Conservation (phyloP, 2,113 vertebrate genomes). For the Catharus bicknelli region DNA sequence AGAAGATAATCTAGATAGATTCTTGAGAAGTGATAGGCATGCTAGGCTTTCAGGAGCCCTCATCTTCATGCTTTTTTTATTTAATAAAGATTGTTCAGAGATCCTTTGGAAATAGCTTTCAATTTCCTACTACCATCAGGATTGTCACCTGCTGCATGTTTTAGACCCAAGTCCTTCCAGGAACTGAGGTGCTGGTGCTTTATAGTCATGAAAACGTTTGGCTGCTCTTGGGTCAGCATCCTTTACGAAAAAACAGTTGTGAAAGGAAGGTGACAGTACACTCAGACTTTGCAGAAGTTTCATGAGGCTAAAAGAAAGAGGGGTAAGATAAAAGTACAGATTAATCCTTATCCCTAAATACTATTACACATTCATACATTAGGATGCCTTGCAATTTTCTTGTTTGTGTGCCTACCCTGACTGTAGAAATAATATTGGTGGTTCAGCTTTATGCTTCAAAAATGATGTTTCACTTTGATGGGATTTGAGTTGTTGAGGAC, state of each 20-base stretch:
- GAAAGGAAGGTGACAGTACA: not conserved
- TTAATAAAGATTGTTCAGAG: not conserved
- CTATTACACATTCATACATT: rapidly evolving
- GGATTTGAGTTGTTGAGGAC: not conserved
- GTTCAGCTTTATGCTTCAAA: not conserved
- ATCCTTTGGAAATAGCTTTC: not conserved
- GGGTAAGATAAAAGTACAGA: not conserved
- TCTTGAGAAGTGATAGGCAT: not conserved
- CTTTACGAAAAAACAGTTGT: not conserved
- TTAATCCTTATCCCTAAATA: not conserved
- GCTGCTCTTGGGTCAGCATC: not conserved
- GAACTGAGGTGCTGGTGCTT: not conserved
- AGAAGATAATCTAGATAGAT: not conserved
- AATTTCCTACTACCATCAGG: not conserved
- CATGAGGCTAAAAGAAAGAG: not conserved
- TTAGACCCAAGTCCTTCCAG: not conserved
- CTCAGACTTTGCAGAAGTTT: not conserved
- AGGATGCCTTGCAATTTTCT: not conserved
- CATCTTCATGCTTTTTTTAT: not conserved
- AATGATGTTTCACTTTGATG: not conserved
- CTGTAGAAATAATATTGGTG: not conserved
- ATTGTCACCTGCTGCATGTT: not conserved
- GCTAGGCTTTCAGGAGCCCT: not conserved
- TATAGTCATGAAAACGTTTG: not conserved
- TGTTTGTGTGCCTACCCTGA: not conserved